phyloP scores from a whole-genome alignment of 1,140 invertebrate species.

The Euwallacea fornicatus region DNA sequence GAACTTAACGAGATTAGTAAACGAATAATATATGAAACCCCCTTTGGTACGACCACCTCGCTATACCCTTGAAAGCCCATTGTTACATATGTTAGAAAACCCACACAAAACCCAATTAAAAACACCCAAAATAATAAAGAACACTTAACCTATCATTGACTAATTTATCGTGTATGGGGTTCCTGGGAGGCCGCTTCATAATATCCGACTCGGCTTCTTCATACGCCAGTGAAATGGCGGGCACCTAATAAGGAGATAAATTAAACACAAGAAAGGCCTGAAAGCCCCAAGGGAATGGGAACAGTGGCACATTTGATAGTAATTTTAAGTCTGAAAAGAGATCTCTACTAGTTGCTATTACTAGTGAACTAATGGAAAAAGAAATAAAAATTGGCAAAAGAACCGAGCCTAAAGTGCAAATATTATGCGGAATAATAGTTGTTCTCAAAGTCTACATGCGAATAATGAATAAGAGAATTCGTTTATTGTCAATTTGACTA shows the following conservation, averaged over 20 bases:
- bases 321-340: too few species aligned
- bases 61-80: too few species aligned
- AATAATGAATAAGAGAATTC: constrained; percentile 5
- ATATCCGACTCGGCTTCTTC: constrained; percentile 99
- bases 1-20: too few species aligned
- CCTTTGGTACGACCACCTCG: too few species aligned
- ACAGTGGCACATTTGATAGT: too few species aligned
- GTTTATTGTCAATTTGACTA: constrained; percentile 10
- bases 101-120: constrained; percentile 16
- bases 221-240: constrained; percentile 99
- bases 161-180: constrained; percentile 92
- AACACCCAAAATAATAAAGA: constrained; percentile 40
- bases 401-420: constrained; percentile 42
- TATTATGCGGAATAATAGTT: constrained; percentile 25
- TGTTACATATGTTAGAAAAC: too few species aligned
- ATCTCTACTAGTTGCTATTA: background rate
- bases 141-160: constrained; percentile 90
- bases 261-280: constrained; percentile 20
- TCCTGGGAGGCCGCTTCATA: constrained; percentile 99
- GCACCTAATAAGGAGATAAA: constrained; percentile 68
- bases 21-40: too few species aligned
- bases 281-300: too few species aligned
- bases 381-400: constrained; percentile 17
- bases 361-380: background rate
- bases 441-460: constrained; percentile 42